Conservation (phyloP, 1,140 invertebrate genomes). For the Drosophila pachea region DNA sequence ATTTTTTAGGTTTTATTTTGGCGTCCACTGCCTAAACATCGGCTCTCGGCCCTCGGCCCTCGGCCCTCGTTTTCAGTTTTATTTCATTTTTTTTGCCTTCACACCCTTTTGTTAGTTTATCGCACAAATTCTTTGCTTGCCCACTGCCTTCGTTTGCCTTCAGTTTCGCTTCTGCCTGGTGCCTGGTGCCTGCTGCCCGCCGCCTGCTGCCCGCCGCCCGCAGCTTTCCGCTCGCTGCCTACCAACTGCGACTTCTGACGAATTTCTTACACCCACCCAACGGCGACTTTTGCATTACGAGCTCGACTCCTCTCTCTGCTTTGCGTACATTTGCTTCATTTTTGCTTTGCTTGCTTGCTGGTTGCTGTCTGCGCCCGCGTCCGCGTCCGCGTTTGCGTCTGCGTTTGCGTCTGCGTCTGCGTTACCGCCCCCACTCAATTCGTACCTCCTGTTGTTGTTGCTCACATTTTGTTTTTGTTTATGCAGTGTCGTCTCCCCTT, state of each 20-base stretch:
- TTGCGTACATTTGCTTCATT: constrained; percentile 9
- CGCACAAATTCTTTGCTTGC: constrained; percentile 45
- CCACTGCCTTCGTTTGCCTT: constrained; percentile 33
- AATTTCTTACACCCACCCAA: constrained; percentile 72
- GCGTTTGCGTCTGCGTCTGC: background rate
- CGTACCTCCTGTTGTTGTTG: constrained; percentile 47
- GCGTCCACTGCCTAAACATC: constrained; percentile 48
- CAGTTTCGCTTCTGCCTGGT: constrained; percentile 26
- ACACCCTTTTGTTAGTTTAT: constrained; percentile 54
- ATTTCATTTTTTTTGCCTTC: constrained; percentile 43
- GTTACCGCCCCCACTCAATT: constrained; percentile 63
- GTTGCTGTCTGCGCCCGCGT: background rate
- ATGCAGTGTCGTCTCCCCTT: constrained; percentile 44
- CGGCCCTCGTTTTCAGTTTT: constrained; percentile 32
- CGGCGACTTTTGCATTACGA: constrained; percentile 61
- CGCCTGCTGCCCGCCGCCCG: constrained; percentile 7
- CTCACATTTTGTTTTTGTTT: constrained; percentile 39
- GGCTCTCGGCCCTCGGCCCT: constrained; percentile 28
- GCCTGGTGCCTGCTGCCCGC: too few species aligned
- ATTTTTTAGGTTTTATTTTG: constrained; percentile 70
- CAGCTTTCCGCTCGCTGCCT: constrained; percentile 18
- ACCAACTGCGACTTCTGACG: constrained; percentile 49
- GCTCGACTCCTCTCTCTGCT: constrained; percentile 16
- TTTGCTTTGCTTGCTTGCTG: constrained; percentile 18
- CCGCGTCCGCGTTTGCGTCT: background rate